Evolutionary conservation across 2,797 vertebrate species (phyloP).

Genomic region (Myripristis murdjan): DNA sequence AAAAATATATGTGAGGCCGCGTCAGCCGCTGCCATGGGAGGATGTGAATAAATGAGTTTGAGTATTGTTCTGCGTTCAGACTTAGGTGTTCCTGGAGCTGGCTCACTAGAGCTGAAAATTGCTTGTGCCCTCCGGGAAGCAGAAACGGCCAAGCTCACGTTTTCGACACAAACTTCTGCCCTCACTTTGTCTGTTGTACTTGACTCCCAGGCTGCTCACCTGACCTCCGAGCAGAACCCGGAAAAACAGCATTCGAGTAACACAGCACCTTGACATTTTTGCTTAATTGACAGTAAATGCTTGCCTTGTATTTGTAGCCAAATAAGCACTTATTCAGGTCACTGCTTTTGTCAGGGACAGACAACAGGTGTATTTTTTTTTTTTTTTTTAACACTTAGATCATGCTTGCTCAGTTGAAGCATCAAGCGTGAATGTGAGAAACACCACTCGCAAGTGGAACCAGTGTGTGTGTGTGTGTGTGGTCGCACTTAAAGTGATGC

Average conservation of each 20-base stretch:
- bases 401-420: not conserved
- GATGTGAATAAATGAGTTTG: slow-evolving; percentile 78
- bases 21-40: slow-evolving; percentile 54
- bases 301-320: slow-evolving; percentile 17
- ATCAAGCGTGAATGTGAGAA: slow-evolving; percentile 18
- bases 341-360: slow-evolving; percentile 24
- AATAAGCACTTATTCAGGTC: slow-evolving; percentile 28
- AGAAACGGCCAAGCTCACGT: slow-evolving; percentile 53
- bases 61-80: slow-evolving; percentile 81
- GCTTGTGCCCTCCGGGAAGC: slow-evolving; percentile 78
- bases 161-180: slow-evolving; percentile 52
- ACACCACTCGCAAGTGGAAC: slow-evolving; percentile 23
- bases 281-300: slow-evolving; percentile 5
- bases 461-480: slow-evolving; percentile 34
- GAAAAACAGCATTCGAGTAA: not conserved
- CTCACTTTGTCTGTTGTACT: slow-evolving; percentile 38
- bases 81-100: slow-evolving; percentile 74
- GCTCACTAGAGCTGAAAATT: slow-evolving; percentile 89
- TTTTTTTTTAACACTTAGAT: no score
- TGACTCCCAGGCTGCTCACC: slow-evolving; percentile 30
- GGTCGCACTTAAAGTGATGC: slow-evolving; percentile 31
- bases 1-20: slow-evolving; percentile 27
- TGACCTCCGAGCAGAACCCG: slow-evolving; percentile 11
- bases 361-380: slow-evolving; percentile 17
- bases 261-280: slow-evolving; percentile 5